These are phyloP conservation scores for Bufo gargarizans DNA, from an alignment of 2,113 vertebrate genomes.

Conservation along the genomic window DNA sequence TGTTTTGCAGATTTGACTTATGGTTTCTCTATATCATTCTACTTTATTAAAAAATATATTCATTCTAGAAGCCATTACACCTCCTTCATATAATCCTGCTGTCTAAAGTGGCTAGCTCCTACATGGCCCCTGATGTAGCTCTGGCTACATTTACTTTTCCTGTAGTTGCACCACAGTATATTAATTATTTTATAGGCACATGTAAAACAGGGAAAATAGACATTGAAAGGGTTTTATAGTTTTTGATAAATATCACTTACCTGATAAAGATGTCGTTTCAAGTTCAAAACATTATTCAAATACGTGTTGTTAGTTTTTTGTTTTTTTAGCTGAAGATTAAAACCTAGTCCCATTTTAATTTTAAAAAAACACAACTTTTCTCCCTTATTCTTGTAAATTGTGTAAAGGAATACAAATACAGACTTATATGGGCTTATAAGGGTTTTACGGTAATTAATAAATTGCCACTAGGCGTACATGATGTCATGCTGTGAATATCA, in stretches of 20 bases:
- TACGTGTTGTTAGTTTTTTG: too few species aligned
- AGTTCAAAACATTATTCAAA: too few species aligned
- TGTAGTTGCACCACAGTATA: neutral
- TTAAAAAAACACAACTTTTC: neutral
- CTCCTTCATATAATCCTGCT: neutral
- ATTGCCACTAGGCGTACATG: neutral
- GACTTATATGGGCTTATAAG: neutral
- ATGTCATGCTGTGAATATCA: neutral
- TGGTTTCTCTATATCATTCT: neutral
- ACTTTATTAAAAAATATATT: neutral
- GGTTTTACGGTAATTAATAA: neutral
- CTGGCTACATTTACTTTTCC: neutral
- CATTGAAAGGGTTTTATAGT: neutral
- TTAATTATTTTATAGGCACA: neutral
- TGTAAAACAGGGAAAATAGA: neutral
- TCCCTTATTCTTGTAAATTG: neutral
- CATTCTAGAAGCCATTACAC: neutral
- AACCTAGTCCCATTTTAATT: too few species aligned
- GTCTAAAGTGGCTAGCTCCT: too few species aligned
- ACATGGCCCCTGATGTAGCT: too few species aligned
- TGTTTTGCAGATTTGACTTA: neutral
- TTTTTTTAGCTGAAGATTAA: too few species aligned
- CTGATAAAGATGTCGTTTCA: too few species aligned
- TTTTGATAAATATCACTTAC: too few species aligned
- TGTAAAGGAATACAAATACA: neutral